Conservation (phyloP, 2,113 vertebrate species). For the Rutilus rutilus region DNA sequence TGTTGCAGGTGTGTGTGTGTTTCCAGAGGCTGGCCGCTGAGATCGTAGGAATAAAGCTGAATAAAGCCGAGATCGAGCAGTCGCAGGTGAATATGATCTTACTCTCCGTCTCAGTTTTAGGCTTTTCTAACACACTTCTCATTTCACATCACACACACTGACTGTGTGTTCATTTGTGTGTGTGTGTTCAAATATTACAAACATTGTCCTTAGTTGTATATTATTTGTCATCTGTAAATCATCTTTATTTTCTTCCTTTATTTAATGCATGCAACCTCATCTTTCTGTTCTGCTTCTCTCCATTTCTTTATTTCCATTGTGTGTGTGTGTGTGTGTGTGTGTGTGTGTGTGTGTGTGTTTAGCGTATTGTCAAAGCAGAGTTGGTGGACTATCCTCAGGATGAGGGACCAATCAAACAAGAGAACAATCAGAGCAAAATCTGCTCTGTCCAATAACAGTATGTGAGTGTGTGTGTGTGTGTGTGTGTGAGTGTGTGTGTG, state of each 20-base stretch:
- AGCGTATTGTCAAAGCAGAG: slow-evolving; percentile 94
- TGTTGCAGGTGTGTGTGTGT: slow-evolving; percentile 91
- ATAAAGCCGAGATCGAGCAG: slow-evolving; percentile 98
- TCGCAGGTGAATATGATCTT: slow-evolving; percentile 85
- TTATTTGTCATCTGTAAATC: not conserved
- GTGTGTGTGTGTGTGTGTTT: slow-evolving; percentile 62
- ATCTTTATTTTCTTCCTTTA: slow-evolving; percentile 15
- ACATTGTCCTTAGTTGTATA: not conserved
- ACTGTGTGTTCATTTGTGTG: not conserved
- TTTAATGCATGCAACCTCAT: slow-evolving; percentile 7
- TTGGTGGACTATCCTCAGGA: slow-evolving; percentile 94
- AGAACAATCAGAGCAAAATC: slow-evolving; percentile 89
- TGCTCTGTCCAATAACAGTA: slow-evolving; percentile 87
- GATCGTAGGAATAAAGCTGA: slow-evolving; percentile 95
- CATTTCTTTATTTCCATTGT: slow-evolving; percentile 55
- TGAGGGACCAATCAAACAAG: slow-evolving; percentile 77
- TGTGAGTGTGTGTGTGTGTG: slow-evolving; percentile 10
- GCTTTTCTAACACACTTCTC: not conserved
- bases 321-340: slow-evolving; percentile 53
- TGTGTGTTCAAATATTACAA: not conserved
- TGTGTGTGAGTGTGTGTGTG: not conserved
- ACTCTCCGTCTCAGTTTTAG: not conserved
- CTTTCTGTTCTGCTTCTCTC: slow-evolving; percentile 35
- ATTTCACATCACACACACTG: not conserved
- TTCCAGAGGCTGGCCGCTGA: slow-evolving; percentile 98